Percentiles rank a stretch among this genome's conserved stretches.
Evolutionary conservation across 2,797 vertebrate species (phyloP).

Genomic region (Pseudochromis fuscus): DNA sequence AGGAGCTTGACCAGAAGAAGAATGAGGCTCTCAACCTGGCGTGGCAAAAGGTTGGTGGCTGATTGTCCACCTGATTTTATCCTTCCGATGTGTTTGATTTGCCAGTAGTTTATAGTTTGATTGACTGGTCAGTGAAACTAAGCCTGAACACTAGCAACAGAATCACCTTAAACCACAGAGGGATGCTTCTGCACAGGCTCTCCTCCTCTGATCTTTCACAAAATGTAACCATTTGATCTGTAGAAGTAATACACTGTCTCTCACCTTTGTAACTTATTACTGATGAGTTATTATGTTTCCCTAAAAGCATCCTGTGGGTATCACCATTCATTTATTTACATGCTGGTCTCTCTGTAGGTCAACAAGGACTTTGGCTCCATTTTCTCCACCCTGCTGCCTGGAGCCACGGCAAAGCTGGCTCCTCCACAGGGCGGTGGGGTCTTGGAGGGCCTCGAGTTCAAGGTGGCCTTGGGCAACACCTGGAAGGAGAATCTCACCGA

Average conservation of each 20-base stretch:
- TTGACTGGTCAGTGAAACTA: too few species aligned
- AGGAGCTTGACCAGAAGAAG: conserved; percentile 96
- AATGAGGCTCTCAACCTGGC: conserved; percentile 91
- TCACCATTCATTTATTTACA: not conserved
- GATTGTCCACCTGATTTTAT: too few species aligned
- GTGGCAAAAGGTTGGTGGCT: conserved; percentile 95
- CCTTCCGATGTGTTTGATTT: too few species aligned
- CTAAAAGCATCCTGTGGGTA: not conserved
- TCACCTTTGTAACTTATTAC: too few species aligned
- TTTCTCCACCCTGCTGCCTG: conserved; percentile 94
- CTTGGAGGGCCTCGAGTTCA: conserved; percentile 93
- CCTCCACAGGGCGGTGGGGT: conserved; percentile 84
- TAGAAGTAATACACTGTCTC: too few species aligned
- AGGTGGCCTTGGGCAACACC: conserved; percentile 92
- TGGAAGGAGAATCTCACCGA: conserved; percentile 99
- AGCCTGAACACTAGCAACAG: too few species aligned
- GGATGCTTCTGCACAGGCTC: too few species aligned
- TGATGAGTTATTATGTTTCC: not conserved
- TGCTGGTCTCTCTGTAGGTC: conserved; percentile 82
- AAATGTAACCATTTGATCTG: too few species aligned
- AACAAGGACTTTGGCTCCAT: conserved; percentile 97
- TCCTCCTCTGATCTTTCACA: too few species aligned
- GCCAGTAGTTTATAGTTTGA: not conserved
- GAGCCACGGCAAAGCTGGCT: conserved; percentile 90
- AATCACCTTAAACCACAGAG: too few species aligned